Base-by-base conservation (phyloP, 1,140 invertebrate species). In the Elymnias hypermnestra region DNA sequence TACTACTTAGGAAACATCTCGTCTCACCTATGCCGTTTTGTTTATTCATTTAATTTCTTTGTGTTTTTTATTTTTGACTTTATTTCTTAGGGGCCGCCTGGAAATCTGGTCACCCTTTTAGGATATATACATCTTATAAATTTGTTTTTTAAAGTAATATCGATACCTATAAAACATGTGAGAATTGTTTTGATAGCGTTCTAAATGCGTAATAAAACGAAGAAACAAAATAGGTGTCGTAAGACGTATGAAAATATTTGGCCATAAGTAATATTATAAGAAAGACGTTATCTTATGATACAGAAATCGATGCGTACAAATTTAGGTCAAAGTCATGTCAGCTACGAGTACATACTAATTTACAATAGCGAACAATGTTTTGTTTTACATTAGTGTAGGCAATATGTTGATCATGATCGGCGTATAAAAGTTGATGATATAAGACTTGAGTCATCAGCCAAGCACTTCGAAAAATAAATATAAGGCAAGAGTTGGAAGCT, bases 271-370 rank as follows among this genome's bases (percentile, higher is more conserved):
- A n/a, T n/a, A n/a, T n/a, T n/a, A n/a, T n/a, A 33, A 15, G 29
- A 25, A 47, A 47, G 44, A 39, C 39, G 25, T 47, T 38, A 21
- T 47, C 19, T 47, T 47, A 25, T 42, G 9, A 8, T n/a, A 31
- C 25, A 31, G 22, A 26, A 39, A 47, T 39, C 26, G 28, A 31
- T 39, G 26, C 15, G 19, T 28, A 46, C 12, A 35, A 17, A 50
- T 56, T 45, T 21, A 21, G 53, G 53, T 56, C 46, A 56, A 56
- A 56, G 53, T 56, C 53, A 50, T 45, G 26, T 39, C 28, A 25
- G 26, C 9, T 29, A 3, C 28, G 28, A 6, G 13, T 15, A 5
- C 8, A 31, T 28, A 35, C 25, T 44, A 55, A 55, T 45, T 43
- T 37, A 45, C 53, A 41, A 33, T 50, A 43, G 31, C 38, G 19